These are phyloP conservation scores for Cephus spinipes DNA, from an alignment of 2,888 invertebrate species.

Conservation along the genomic window DNA sequence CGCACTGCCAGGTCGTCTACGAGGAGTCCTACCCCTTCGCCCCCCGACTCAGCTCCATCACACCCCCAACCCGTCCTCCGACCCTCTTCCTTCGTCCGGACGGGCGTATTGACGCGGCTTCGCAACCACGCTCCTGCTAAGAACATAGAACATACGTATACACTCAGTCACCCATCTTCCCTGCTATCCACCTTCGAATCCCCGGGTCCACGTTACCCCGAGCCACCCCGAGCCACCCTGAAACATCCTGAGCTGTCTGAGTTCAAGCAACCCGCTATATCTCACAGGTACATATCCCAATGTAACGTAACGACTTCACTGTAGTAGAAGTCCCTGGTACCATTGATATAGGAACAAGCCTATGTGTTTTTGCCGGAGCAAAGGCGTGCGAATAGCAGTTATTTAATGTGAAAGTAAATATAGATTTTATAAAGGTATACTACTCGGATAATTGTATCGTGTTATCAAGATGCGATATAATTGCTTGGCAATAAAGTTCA, in stretches of 20 bases:
- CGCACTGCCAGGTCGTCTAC: slow-evolving; percentile 15
- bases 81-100: slow-evolving; percentile 42
- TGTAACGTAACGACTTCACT: slow-evolving; percentile 1
- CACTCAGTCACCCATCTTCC: slow-evolving; percentile 15
- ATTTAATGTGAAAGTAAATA: not conserved
- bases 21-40: slow-evolving; percentile 27
- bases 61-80: slow-evolving; percentile 18
- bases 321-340: not conserved
- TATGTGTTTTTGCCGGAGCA: not conserved
- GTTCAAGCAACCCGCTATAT: not conserved
- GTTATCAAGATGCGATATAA: too few species aligned
- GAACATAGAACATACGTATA: slow-evolving; percentile 43
- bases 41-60: slow-evolving; percentile 32
- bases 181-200: slow-evolving; percentile 28
- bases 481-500: too few species aligned
- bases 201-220: slow-evolving; percentile 6
- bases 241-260: not conserved
- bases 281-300: not conserved
- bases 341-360: not conserved
- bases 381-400: not conserved
- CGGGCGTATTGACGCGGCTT: slow-evolving; percentile 59
- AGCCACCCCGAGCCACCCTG: not conserved
- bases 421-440: not conserved
- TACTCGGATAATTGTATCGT: not conserved
- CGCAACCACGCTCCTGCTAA: slow-evolving; percentile 54